A percentile compares a stretch with the other conserved stretches of the same genome.
These are phyloP conservation scores for Oligia fasciuncula DNA, from an alignment of 2,888 invertebrate genomes.

Conservation along the genomic window DNA sequence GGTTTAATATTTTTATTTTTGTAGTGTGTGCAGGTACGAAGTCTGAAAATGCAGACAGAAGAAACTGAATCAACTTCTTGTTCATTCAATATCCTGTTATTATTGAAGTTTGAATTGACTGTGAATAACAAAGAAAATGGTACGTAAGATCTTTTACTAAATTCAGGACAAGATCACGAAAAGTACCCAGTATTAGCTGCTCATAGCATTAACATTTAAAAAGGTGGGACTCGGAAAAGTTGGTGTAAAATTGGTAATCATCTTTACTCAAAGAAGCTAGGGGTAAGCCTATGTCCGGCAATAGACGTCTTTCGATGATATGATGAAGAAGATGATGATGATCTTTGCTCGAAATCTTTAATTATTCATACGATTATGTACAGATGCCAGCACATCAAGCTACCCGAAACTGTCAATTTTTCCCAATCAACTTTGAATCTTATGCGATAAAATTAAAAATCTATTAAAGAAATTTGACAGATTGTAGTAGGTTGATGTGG, in stretches of 20 bases:
- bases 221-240: background rate
- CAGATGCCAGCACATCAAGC: too few species aligned
- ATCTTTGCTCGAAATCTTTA: background rate
- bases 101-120: background rate
- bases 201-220: too few species aligned
- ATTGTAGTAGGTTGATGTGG: too few species aligned
- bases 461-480: too few species aligned
- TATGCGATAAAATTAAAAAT: too few species aligned
- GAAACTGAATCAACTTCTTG: background rate
- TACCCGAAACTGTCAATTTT: too few species aligned
- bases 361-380: background rate
- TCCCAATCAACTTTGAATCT: too few species aligned
- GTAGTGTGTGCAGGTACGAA: background rate
- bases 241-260: background rate
- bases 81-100: background rate
- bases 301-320: background rate
- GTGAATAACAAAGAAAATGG: background rate
- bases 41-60: slow-evolving; percentile 9
- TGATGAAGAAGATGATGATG: background rate
- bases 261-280: too few species aligned
- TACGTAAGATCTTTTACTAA: background rate
- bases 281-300: too few species aligned
- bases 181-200: background rate
- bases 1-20: slow-evolving; percentile 26
- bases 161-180: background rate